Conservation (phyloP, 1,140 invertebrate genomes). For the Paraescarpia echinospica region DNA sequence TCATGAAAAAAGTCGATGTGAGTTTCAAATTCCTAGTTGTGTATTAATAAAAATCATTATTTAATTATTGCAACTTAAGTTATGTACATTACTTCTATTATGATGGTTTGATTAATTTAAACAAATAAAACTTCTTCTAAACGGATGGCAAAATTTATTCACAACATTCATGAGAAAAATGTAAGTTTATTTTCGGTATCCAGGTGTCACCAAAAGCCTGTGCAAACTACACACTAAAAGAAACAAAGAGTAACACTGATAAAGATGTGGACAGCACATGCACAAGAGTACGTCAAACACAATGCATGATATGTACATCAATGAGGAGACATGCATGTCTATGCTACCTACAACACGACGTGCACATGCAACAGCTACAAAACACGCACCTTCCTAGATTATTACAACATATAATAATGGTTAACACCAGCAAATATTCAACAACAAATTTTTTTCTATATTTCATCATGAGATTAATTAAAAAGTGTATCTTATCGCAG, state of each 20-base stretch:
- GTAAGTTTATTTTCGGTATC: neutral
- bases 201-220: neutral
- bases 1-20: too few relatives aligned
- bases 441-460: neutral
- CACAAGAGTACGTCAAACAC: neutral
- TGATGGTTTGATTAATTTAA: too few relatives aligned
- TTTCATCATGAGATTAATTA: neutral
- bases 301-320: neutral
- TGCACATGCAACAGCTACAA: neutral
- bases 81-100: too few relatives aligned
- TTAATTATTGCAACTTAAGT: too few relatives aligned
- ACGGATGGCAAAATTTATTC: too few relatives aligned
- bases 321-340: neutral
- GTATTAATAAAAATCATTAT: too few relatives aligned
- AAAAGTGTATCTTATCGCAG: too few relatives aligned
- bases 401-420: neutral
- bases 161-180: too few relatives aligned
- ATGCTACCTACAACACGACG: neutral
- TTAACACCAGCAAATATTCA: neutral
- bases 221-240: neutral
- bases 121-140: too few relatives aligned
- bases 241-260: neutral
- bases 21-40: too few relatives aligned
- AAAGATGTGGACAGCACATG: neutral
- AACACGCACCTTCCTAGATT: neutral